Evolutionary conservation across 1,140 invertebrate species (phyloP).

Genomic region (Metopolophium dirhodum): DNA sequence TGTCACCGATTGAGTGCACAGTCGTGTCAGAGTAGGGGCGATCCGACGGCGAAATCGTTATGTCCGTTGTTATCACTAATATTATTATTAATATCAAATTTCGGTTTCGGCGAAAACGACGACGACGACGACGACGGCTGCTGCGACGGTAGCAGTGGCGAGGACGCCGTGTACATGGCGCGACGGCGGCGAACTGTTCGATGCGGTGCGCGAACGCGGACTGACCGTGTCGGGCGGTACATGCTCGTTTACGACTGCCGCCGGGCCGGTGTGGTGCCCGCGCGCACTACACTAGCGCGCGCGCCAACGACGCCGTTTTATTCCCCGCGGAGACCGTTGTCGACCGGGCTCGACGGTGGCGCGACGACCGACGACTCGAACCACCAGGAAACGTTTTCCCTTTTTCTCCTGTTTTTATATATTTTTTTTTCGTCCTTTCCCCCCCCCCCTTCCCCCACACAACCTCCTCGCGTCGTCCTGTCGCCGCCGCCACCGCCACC

Average conservation of each 20-base stretch:
- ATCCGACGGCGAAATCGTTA: neutral
- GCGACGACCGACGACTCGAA: conserved; percentile 16
- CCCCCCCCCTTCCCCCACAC: neutral
- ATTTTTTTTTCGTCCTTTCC: neutral
- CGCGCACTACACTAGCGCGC: conserved; percentile 49
- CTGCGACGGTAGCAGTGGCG: neutral
- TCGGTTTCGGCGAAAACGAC: neutral
- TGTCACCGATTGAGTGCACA: too few species aligned
- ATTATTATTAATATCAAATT: neutral
- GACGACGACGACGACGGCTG: neutral
- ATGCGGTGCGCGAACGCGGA: conserved; percentile 38
- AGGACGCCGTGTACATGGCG: neutral
- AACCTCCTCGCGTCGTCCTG: neutral
- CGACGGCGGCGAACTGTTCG: neutral
- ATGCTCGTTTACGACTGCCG: conserved; percentile 39
- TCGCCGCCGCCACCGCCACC: neutral
- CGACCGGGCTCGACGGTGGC: conserved; percentile 20
- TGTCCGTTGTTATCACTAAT: neutral
- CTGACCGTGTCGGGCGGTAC: conserved; percentile 34
- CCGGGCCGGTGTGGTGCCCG: conserved; percentile 23
- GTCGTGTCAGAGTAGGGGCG: neutral
- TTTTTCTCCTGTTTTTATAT: neutral
- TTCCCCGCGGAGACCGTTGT: neutral
- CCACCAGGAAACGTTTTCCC: neutral
- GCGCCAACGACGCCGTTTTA: neutral